Base-by-base conservation (phyloP, 2,113 vertebrate species). In the Pongo abelii region DNA sequence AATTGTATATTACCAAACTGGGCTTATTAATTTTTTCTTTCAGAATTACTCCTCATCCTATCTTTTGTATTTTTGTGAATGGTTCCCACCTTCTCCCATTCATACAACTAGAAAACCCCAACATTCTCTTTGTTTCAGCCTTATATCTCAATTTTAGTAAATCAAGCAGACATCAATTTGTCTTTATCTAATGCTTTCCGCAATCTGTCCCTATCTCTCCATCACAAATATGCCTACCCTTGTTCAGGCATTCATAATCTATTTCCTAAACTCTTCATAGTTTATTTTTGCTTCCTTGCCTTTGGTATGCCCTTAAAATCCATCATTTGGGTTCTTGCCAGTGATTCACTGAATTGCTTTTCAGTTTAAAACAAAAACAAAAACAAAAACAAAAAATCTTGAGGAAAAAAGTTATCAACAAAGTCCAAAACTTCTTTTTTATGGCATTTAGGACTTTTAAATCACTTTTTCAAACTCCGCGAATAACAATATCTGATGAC, bases 251-350 rank as follows among this genome's bases (percentile, higher is more conserved):
- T 64, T 83, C 50, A 1, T 50, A 14, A n/a, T 48, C 18, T 59
- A 16, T 57, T 77, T 91, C 70, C 74, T 91, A 52, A 23, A 46
- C 14, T 72, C 25, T 40, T 64, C 8, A 3, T 13, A 67, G 7
- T 46, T 5, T 57, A 14, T 17, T 55, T 74, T 86, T 52, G 14
- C 12, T 91, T 84, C 55, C 64, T 38, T 84, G 12, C 0, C 80
- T 94, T 89, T 89, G 69, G 77, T 89, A 92, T 72, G 84, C 52
- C 38, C 88, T 57, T 57, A 72, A 93, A 72, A 94, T 57, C 81
- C 61, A 67, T 87, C 69, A 46, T 90, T 64, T 22, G 67, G 12
- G 84, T 38, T 75, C 35, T 57, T 87, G 22, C 32, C 77, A 46
- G 72, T 89, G 20, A 52, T 81, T 87, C 67, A 27, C 6, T 77